Conservation (phyloP, 2,113 vertebrate genomes). For the Aplodontia rufa region DNA sequence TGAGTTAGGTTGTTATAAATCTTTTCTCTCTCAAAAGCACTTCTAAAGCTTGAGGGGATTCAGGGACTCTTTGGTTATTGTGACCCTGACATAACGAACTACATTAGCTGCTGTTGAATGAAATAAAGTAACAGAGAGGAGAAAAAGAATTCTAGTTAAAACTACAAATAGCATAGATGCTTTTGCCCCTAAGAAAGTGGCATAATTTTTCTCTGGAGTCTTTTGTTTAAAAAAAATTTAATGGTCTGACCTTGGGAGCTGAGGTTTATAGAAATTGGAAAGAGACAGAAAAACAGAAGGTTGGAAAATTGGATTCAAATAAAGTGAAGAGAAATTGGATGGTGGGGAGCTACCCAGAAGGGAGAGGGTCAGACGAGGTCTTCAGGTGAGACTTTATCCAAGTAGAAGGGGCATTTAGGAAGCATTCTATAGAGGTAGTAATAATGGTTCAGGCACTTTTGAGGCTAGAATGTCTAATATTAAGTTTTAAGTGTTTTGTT, state of each 20-base stretch:
- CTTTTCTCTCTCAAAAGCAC: conserved; percentile 19
- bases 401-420: not conserved
- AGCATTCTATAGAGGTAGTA: not conserved
- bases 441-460: not conserved
- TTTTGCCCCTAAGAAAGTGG: conserved; percentile 40
- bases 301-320: conserved; percentile 24
- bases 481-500: conserved; percentile 19
- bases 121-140: conserved; percentile 31
- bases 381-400: not conserved
- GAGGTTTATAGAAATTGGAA: conserved; percentile 26
- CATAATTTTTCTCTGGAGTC: conserved; percentile 50
- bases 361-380: not conserved
- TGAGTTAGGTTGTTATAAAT: conserved; percentile 20
- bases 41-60: conserved; percentile 32
- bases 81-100: conserved; percentile 35
- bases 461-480: not conserved
- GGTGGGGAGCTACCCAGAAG: not conserved
- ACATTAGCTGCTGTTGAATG: conserved; percentile 36
- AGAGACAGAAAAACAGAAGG: not conserved
- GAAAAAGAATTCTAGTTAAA: conserved; percentile 12
- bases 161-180: not conserved
- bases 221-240: conserved; percentile 40
- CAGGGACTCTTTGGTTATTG: conserved; percentile 16
- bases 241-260: conserved; percentile 6
- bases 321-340: conserved; percentile 22